Percentiles rank a stretch among this genome's conserved stretches.
These are phyloP conservation scores for Corythoichthys haematopterus DNA, from an alignment of 2,113 vertebrate genomes.

Conservation along the genomic window DNA sequence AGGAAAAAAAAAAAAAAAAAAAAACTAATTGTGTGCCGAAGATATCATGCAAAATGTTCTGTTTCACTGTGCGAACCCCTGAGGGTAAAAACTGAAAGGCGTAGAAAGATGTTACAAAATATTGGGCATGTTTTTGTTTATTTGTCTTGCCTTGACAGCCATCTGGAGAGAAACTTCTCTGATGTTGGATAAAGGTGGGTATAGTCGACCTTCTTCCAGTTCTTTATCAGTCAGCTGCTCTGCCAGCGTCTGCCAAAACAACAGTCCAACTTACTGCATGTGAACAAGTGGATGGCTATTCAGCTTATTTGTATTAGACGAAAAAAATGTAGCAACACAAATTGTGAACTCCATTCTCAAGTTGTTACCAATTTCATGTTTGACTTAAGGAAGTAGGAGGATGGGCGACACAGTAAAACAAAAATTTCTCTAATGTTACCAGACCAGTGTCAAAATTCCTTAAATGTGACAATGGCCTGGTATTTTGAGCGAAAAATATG, in stretches of 20 bases:
- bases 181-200: conserved; percentile 89
- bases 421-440: neutral
- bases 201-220: conserved; percentile 83
- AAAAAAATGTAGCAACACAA: neutral
- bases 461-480: too few species aligned
- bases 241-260: conserved; percentile 74
- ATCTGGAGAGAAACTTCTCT: conserved; percentile 93
- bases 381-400: neutral
- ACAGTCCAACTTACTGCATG: conserved; percentile 9
- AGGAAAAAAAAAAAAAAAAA: too few species aligned
- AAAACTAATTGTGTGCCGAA: too few species aligned
- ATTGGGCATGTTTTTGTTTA: neutral
- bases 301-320: neutral
- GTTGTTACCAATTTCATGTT: neutral
- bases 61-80: too few species aligned
- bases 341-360: neutral
- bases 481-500: too few species aligned
- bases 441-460: neutral
- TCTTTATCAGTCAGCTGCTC: conserved; percentile 84
- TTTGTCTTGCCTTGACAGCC: conserved; percentile 81
- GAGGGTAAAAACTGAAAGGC: too few species aligned
- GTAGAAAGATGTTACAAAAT: too few species aligned
- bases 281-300: neutral
- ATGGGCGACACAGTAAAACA: too few species aligned
- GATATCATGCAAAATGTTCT: too few species aligned